Base-by-base conservation (phyloP, 2,888 invertebrate genomes). In the Aporophyla lueneburgensis region DNA sequence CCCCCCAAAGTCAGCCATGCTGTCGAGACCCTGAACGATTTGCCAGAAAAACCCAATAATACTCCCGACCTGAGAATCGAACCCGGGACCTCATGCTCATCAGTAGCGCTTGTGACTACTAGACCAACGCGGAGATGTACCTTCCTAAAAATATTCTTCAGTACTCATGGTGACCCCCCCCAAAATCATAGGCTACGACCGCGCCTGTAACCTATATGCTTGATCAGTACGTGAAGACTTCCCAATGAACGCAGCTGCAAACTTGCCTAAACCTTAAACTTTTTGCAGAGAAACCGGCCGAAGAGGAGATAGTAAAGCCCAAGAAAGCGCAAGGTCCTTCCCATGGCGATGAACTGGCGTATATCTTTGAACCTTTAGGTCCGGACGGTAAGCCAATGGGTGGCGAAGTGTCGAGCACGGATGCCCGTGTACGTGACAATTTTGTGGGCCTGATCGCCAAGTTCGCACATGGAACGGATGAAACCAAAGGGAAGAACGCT, bases 261-360 rank as follows among this genome's bases (percentile, higher is more conserved):
- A 49, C n/a, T 33, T 71, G 16, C 5, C 19, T 54, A 54, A 33
- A 66, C 0, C 19, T 58, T 70, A 21, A 46, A 21, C n/a, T 10
- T 56, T 51, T 77, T 80, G 74, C 86, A 92, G 92, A 91, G 68
- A 86, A 86, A 76, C 71, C 85, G 14, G 79, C 76, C 7, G 84
- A 84, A 19, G 86, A 88, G 21, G 63, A 79, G 27, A 70, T 63
- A n/a, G 78, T 83, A 67, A 86, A 80, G 56, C 79, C 84, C 6
- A 69, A 87, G 69, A 90, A 89, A 80, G 76, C 84, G 61, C 94
- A 92, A 90, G 97, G 92, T 0, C 97, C 97, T 1, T 96, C 97
- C 0, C 98, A 98, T 88, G 98, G 98, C 0, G 98, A 98, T 87
- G 98, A 98, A 87, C 92, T 98, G 46, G 97, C 97, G 0, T 98